These are phyloP conservation scores for Drosophila rhopaloa DNA, from an alignment of 1,140 invertebrate species.

Conservation along the genomic window DNA sequence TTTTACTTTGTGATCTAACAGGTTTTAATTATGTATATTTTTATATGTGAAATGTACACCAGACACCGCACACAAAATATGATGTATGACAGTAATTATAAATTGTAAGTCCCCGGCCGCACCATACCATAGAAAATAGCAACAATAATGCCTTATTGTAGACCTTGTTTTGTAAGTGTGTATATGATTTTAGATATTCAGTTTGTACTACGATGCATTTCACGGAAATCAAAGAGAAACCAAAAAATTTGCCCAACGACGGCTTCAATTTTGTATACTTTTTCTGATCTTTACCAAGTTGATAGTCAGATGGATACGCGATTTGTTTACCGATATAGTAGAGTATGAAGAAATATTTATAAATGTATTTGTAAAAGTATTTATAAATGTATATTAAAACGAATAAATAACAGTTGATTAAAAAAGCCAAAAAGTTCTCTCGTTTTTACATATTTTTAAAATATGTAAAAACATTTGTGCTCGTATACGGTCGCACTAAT, in stretches of 20 bases:
- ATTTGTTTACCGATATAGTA: constrained; percentile 32
- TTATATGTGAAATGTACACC: constrained; percentile 34
- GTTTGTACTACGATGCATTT: constrained; percentile 46
- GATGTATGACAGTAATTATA: constrained; percentile 26
- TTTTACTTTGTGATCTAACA: constrained; percentile 43
- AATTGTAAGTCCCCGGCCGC: constrained; percentile 37
- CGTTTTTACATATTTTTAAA: neutral
- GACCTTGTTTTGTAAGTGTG: constrained; percentile 62
- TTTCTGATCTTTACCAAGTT: constrained; percentile 46
- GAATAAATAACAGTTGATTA: constrained; percentile 31
- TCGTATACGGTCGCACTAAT: too few species aligned
- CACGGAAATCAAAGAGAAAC: constrained; percentile 44
- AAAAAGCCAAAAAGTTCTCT: neutral
- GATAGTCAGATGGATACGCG: constrained; percentile 19
- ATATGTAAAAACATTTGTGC: neutral
- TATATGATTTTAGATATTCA: constrained; percentile 61
- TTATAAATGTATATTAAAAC: constrained; percentile 41
- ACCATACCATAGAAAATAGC: constrained; percentile 22
- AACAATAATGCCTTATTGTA: constrained; percentile 68
- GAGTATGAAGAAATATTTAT: constrained; percentile 31
- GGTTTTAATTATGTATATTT: constrained; percentile 39
- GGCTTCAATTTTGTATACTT: constrained; percentile 46
- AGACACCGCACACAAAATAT: constrained; percentile 22
- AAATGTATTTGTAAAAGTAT: constrained; percentile 51
- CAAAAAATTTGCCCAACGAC: constrained; percentile 46